Percentiles rank a stretch among this genome's conserved stretches.
Conservation (phyloP, 2,113 vertebrate species). For the Amphiprion ocellaris region DNA sequence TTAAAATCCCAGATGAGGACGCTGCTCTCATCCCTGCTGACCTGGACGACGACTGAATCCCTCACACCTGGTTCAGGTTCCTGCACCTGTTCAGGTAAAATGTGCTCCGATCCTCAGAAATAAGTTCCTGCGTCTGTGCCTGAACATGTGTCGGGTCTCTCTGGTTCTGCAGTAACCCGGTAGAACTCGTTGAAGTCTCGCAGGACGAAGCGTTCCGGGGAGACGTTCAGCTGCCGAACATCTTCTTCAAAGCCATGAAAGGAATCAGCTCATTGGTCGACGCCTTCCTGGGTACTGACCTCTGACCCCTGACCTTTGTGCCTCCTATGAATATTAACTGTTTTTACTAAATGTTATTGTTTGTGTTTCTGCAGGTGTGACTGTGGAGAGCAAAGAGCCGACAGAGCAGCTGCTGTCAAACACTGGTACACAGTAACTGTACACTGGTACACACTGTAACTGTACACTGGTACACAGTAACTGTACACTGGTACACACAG, state of each 20-base stretch:
- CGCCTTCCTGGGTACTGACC: slow-evolving; percentile 91
- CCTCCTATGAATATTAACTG: too few species aligned
- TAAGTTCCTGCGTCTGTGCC: not conserved
- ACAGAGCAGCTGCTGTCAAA: slow-evolving; percentile 22
- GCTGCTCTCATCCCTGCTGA: slow-evolving; percentile 90
- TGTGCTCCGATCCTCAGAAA: not conserved
- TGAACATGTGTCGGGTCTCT: not conserved
- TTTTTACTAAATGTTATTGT: not conserved
- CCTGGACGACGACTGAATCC: slow-evolving; percentile 91
- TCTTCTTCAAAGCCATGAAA: slow-evolving; percentile 91
- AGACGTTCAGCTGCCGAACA: slow-evolving; percentile 71
- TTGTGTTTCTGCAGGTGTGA: slow-evolving; percentile 36
- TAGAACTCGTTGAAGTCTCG: slow-evolving; percentile 79
- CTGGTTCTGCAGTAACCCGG: slow-evolving; percentile 36
- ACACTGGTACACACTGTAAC: not conserved
- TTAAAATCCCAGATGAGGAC: slow-evolving; percentile 94
- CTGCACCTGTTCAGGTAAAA: slow-evolving; percentile 94
- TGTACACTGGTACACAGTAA: too few species aligned
- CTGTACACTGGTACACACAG: too few species aligned
- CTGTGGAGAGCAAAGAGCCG: slow-evolving; percentile 10
- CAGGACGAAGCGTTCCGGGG: slow-evolving; percentile 89
- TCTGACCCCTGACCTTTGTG: not conserved
- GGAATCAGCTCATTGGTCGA: slow-evolving; percentile 93
- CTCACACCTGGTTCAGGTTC: slow-evolving; percentile 96
- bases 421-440: slow-evolving; percentile 3